Percentiles rank a stretch among this genome's conserved stretches.
Evolutionary conservation across 2,888 invertebrate species (phyloP).

Genomic region (Hypolimnas misippus): DNA sequence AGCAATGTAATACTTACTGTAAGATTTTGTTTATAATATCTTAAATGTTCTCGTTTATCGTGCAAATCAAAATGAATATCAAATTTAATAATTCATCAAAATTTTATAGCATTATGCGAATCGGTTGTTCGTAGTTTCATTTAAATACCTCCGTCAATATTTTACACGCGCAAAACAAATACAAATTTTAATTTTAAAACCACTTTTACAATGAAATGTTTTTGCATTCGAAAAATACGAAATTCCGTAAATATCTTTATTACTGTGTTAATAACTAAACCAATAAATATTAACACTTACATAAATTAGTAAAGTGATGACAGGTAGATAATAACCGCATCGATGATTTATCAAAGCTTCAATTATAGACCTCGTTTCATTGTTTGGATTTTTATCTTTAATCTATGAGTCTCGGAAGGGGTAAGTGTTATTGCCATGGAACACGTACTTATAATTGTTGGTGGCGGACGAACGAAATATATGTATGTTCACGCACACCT

Average conservation of each 20-base stretch:
- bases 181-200: not conserved
- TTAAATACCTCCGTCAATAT: slow-evolving; percentile 19
- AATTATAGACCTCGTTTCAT: slow-evolving; percentile 72
- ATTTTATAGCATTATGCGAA: not conserved
- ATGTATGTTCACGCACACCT: slow-evolving; percentile 81
- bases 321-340: slow-evolving; percentile 49
- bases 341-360: slow-evolving; percentile 76
- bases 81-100: not conserved
- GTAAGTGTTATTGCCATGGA: slow-evolving; percentile 67
- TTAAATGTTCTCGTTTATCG: not conserved
- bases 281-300: slow-evolving; percentile 35
- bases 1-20: slow-evolving; percentile 45
- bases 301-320: slow-evolving; percentile 49
- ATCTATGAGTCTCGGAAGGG: slow-evolving; percentile 51
- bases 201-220: slow-evolving; percentile 3
- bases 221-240: slow-evolving; percentile 5
- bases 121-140: not conserved
- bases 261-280: slow-evolving; percentile 15
- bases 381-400: slow-evolving; percentile 63
- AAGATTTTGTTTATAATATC: not conserved
- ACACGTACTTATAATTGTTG: slow-evolving; percentile 71
- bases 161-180: not conserved
- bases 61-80: not conserved
- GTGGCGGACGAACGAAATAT: slow-evolving; percentile 77
- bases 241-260: not conserved